Evolutionary conservation across 2,113 vertebrate species (phyloP).

Genomic region (Tinamus guttatus): DNA sequence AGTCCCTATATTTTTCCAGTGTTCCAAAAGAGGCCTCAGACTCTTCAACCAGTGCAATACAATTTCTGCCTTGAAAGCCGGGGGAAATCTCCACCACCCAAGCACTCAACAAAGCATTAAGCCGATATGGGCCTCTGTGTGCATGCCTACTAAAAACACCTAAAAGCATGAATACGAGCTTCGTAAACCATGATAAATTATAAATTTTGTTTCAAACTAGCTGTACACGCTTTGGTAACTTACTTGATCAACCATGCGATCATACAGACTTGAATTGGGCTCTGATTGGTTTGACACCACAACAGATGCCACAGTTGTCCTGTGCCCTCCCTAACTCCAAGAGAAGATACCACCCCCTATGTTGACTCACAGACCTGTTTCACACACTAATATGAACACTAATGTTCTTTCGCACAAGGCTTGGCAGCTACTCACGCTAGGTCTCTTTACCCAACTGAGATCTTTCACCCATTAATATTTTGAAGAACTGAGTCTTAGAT

Average conservation of each 20-base stretch:
- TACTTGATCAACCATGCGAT: rapidly evolving
- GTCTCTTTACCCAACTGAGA: not conserved
- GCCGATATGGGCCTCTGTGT: rapidly evolving
- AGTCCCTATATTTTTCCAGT: rapidly evolving
- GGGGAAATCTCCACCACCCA: rapidly evolving
- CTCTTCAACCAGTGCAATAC: rapidly evolving
- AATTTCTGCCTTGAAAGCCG: not conserved
- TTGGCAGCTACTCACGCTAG: not conserved
- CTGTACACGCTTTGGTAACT: not conserved
- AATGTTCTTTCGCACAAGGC: not conserved
- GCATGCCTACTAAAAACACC: too few relatives aligned
- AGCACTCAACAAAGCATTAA: not conserved
- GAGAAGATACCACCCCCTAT: not conserved
- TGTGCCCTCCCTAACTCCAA: not conserved
- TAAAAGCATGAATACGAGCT: not conserved
- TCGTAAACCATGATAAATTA: not conserved
- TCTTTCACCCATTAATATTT: not conserved
- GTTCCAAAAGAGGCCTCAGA: not conserved
- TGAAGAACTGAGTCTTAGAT: not conserved
- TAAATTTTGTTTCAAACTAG: not conserved
- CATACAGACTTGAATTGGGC: not conserved
- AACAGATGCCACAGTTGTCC: not conserved
- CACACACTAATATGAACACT: not conserved
- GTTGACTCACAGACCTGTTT: not conserved
- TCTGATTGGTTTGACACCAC: rapidly evolving